Percentiles rank a stretch among this genome's conserved stretches.
Evolutionary conservation across 1,140 invertebrate genomes (phyloP).

Genomic region (Atopsyche davidsoni): DNA sequence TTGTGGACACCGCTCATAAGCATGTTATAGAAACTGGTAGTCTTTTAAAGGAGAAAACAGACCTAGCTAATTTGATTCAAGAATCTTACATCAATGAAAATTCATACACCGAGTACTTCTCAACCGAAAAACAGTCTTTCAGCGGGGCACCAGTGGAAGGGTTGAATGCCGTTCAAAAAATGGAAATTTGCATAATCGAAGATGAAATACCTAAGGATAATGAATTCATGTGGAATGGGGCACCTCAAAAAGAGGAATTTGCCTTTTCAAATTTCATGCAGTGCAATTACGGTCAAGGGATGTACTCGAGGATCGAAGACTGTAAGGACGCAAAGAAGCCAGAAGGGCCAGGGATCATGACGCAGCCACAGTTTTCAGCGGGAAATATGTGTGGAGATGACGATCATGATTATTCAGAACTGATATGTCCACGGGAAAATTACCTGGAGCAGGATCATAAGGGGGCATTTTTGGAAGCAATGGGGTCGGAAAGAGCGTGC

Average conservation of each 20-base stretch:
- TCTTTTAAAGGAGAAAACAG: constrained; percentile 38
- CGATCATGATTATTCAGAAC: constrained; percentile 35
- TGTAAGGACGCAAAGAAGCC: constrained; percentile 6
- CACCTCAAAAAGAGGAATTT: constrained; percentile 43
- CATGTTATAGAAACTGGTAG: constrained; percentile 32
- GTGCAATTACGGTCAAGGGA: constrained; percentile 34
- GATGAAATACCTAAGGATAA: constrained; percentile 36
- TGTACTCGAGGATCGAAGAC: constrained; percentile 13
- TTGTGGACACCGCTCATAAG: constrained; percentile 4
- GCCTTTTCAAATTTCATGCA: constrained; percentile 44
- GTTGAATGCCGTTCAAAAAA: constrained; percentile 29
- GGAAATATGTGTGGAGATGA: constrained; percentile 30
- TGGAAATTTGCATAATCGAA: constrained; percentile 33
- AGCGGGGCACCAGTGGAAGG: constrained; percentile 31
- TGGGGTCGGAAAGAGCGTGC: constrained; percentile 43
- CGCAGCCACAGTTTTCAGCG: constrained; percentile 7
- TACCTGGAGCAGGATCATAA: constrained; percentile 39
- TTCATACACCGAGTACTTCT: constrained; percentile 43
- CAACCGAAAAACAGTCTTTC: constrained; percentile 43
- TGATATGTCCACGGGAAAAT: constrained; percentile 28
- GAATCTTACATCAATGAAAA: constrained; percentile 46
- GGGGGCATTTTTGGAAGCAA: constrained; percentile 37
- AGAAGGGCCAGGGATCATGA: neutral
- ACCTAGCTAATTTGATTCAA: constrained; percentile 42
- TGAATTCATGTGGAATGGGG: constrained; percentile 41